A percentile compares a stretch with the other conserved stretches of the same genome.
Evolutionary conservation across 2,113 vertebrate genomes (phyloP).

Genomic region (Gallinago undulata): DNA sequence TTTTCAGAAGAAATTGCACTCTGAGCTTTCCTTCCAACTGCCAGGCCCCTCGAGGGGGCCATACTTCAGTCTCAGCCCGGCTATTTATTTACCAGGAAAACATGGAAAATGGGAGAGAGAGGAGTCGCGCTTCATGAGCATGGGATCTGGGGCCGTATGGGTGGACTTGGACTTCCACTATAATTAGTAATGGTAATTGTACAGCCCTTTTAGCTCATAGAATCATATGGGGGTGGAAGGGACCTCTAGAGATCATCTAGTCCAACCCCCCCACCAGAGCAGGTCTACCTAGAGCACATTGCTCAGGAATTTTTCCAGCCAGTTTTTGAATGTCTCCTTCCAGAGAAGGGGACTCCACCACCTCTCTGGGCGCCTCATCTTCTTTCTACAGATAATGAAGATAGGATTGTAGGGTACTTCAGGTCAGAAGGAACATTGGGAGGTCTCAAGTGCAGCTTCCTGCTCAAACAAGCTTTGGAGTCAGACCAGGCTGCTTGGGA

Average conservation of each 20-base stretch:
- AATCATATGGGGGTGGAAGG: too few species aligned
- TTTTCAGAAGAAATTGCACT: background rate
- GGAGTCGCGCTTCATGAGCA: background rate
- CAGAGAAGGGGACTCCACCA: too few species aligned
- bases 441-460: background rate
- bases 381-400: background rate
- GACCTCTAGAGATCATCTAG: too few species aligned
- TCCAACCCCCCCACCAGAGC: too few species aligned
- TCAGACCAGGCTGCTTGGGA: background rate
- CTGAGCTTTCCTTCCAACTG: background rate
- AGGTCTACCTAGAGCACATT: too few species aligned
- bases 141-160: rapidly evolving
- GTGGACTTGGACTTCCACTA: background rate
- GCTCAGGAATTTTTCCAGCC: too few species aligned
- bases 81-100: background rate
- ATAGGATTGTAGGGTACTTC: background rate
- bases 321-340: too few species aligned
- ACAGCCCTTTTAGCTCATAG: background rate
- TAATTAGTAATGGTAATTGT: background rate
- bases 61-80: background rate
- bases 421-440: background rate
- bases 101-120: rapidly evolving
- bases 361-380: too few species aligned
- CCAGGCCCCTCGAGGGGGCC: background rate
- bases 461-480: background rate